Percentiles rank a stretch among this genome's conserved stretches.
phyloP scores from a whole-genome alignment of 1,140 invertebrate species.

The Neuroterus valhalla region DNA sequence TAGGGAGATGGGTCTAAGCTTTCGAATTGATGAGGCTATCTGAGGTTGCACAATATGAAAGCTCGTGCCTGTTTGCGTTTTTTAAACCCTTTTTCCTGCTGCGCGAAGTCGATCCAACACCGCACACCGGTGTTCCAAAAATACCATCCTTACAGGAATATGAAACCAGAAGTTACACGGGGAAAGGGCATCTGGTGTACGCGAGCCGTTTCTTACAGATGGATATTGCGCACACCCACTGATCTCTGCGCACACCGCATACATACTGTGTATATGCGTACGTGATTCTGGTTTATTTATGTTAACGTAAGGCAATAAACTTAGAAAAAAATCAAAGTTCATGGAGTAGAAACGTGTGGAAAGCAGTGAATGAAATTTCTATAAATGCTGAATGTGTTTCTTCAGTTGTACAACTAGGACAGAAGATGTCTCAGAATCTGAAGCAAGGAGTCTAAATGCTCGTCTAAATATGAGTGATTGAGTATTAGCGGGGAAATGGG shows the following conservation, averaged over 20 bases:
- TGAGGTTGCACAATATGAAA: slow-evolving; percentile 34
- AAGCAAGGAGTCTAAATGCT: too few relatives aligned
- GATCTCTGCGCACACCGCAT: slow-evolving; percentile 1
- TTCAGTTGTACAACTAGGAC: not conserved
- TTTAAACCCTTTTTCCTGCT: slow-evolving; percentile 44
- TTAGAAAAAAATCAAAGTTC: not conserved
- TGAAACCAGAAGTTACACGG: slow-evolving; percentile 56
- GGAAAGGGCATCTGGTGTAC: slow-evolving; percentile 61
- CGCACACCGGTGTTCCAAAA: slow-evolving; percentile 50
- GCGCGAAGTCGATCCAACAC: slow-evolving; percentile 33
- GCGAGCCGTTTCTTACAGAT: slow-evolving; percentile 48
- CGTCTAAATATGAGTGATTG: too few relatives aligned
- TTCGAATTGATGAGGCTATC: slow-evolving; percentile 11
- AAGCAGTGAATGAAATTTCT: slow-evolving; percentile 6
- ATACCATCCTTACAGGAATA: slow-evolving; percentile 56
- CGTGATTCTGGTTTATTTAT: slow-evolving; percentile 26
- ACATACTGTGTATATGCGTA: not conserved
- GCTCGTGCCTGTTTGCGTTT: slow-evolving; percentile 33
- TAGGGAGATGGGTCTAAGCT: not conserved
- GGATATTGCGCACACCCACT: slow-evolving; percentile 13
- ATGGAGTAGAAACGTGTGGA: slow-evolving; percentile 2
- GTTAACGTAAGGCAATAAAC: slow-evolving; percentile 21
- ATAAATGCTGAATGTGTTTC: not conserved
- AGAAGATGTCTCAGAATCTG: too few relatives aligned
- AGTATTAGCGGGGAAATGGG: too few relatives aligned